These are phyloP conservation scores for Spatula versicolor DNA, from an alignment of 2,797 vertebrate species.

Conservation along the genomic window DNA sequence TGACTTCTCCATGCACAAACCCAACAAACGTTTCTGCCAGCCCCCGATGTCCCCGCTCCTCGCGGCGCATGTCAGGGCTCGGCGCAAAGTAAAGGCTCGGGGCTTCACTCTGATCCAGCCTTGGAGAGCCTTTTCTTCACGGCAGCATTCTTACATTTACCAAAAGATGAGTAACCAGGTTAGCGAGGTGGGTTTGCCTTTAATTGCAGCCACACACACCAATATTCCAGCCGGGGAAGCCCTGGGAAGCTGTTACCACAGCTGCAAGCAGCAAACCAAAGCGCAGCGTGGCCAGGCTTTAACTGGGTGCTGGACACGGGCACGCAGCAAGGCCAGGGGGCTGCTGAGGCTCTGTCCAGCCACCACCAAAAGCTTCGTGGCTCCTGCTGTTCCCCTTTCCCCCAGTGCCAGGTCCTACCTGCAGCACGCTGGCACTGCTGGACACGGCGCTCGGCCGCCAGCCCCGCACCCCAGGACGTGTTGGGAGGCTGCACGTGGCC, in stretches of 20 bases:
- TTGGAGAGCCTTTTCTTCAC: neutral
- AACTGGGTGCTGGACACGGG: neutral
- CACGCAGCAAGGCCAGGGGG: neutral
- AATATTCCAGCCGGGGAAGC: neutral
- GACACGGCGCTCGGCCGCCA: neutral
- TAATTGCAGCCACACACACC: neutral
- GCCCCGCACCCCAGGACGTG: no score
- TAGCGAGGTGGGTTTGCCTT: neutral
- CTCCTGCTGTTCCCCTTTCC: neutral
- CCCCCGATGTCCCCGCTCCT: accelerated
- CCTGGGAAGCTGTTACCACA: neutral
- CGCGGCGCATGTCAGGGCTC: accelerated
- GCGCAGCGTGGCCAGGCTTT: neutral
- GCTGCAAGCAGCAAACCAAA: slow-evolving; percentile 32
- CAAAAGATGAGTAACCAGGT: neutral
- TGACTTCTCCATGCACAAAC: accelerated
- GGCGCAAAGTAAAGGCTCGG: neutral
- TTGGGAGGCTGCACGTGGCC: neutral
- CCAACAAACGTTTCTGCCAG: accelerated
- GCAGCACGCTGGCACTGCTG: neutral
- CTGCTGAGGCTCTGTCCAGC: neutral
- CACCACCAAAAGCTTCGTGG: neutral
- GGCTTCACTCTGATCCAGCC: neutral
- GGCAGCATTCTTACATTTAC: neutral
- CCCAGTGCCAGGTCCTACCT: neutral